phyloP scores from a whole-genome alignment of 2,113 vertebrate genomes.

The Oryzias curvinotus region DNA sequence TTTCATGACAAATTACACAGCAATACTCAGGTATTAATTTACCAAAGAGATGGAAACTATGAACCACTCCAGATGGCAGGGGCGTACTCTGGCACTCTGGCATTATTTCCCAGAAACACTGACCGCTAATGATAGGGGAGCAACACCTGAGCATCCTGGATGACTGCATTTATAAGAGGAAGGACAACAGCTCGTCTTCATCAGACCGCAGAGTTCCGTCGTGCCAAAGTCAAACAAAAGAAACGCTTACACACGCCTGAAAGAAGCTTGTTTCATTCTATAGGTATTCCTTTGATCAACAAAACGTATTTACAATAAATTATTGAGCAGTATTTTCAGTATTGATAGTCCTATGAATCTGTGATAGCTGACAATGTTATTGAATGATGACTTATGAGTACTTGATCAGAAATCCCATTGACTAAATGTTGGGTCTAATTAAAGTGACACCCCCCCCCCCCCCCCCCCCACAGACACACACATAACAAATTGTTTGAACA shows the following conservation, averaged over 20 bases:
- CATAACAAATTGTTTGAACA: slow-evolving; percentile 56
- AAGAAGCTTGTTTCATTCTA: slow-evolving; percentile 48
- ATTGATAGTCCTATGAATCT: slow-evolving; percentile 62
- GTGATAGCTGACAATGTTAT: slow-evolving; percentile 42
- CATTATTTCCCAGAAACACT: slow-evolving; percentile 69
- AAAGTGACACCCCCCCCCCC: slow-evolving; percentile 13
- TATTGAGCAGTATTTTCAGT: slow-evolving; percentile 38
- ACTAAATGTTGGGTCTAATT: slow-evolving; percentile 66
- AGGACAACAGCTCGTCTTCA: slow-evolving; percentile 43
- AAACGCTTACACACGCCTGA: slow-evolving; percentile 22
- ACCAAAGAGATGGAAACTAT: slow-evolving; percentile 63
- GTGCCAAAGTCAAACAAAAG: slow-evolving; percentile 36
- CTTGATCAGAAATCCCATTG: slow-evolving; percentile 54
- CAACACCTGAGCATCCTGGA: slow-evolving; percentile 64
- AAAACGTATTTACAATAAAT: slow-evolving; percentile 36
- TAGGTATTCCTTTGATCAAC: slow-evolving; percentile 45
- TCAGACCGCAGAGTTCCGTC: slow-evolving; percentile 39
- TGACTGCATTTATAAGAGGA: slow-evolving; percentile 31
- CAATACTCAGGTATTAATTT: slow-evolving; percentile 54
- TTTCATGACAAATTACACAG: slow-evolving; percentile 52
- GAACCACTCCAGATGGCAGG: slow-evolving; percentile 41
- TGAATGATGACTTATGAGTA: slow-evolving; percentile 60
- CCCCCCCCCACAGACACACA: neutral
- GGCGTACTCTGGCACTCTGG: slow-evolving; percentile 45
- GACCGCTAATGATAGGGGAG: slow-evolving; percentile 72